Base-by-base conservation (phyloP, 2,113 vertebrate genomes). In the Tychaedon coryphoeus region DNA sequence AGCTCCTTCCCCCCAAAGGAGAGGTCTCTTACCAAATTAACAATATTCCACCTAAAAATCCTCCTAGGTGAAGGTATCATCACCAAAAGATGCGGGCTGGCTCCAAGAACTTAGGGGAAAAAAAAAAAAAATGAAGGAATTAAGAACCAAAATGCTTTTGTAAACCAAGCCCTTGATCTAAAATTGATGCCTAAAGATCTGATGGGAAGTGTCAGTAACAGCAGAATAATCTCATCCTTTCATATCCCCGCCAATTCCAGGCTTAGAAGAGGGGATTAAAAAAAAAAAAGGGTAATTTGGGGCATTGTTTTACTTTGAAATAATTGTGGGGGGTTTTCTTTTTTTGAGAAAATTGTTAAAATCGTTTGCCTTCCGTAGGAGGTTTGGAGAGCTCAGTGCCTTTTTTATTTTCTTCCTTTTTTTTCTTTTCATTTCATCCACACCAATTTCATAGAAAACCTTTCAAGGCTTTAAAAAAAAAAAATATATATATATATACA, bases 121-220 rank as follows among this genome's bases (percentile, higher is more conserved):
- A 29, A 57, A 62, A 53, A 8, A 9, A 19, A 40, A 73, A 40
- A 33, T 16, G 47, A 61, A 43, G 9, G 74, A 91, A 62, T 31
- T 70, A 66, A 54, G 42, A 76, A 88, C 85, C 94, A 96, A 96
- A 89, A 95, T 66, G 85, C 62, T 89, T 95, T 85, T 91, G 81
- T 88, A 94, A 94, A 95, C 40, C 81, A 64, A 95, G 71, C 92
- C 93, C 95, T 96, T 95, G 95, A 95, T 97, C 87, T 97, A 61
- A 83, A 96, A 42, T 34, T 73, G 92, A 92, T 90, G 94, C 94
- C 47, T 70, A 22, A 66, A 95, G 93, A 95, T 96, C 94, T 96
- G 93, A 96, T 96, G 96, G 93, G 94, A 96, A 96, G 82, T 96
- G 92, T 79, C 92, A 76, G 90, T 3, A 96, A 84, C 50, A 94